These are phyloP conservation scores for Centropyge bicolor DNA, from an alignment of 2,797 vertebrate species.

Conservation along the genomic window DNA sequence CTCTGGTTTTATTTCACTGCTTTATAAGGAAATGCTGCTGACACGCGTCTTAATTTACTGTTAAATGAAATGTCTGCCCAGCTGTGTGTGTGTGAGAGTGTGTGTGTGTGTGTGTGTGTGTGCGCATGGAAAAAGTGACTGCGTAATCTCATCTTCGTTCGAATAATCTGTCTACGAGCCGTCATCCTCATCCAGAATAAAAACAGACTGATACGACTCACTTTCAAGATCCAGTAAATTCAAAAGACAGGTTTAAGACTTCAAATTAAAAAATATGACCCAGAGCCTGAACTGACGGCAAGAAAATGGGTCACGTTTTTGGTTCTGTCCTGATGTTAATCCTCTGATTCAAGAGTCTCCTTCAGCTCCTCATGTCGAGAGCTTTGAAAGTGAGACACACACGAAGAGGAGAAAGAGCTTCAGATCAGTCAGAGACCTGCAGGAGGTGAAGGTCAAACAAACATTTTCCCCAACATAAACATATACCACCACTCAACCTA, in stretches of 20 bases:
- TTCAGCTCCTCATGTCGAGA: conserved; percentile 40
- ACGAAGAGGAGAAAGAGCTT: conserved; percentile 24
- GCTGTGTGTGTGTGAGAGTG: conserved; percentile 45
- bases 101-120: conserved; percentile 36
- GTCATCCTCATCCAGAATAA: conserved; percentile 32
- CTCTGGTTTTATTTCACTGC: conserved; percentile 64
- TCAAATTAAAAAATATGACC: background rate
- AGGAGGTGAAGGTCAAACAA: conserved; percentile 12
- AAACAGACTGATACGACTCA: conserved; percentile 45
- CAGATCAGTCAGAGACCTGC: background rate
- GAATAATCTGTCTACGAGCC: conserved; percentile 44
- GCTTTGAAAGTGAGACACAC: conserved; percentile 21
- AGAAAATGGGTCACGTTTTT: background rate
- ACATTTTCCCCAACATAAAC: conserved; percentile 46
- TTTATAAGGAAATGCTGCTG: conserved; percentile 82
- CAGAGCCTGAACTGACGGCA: background rate
- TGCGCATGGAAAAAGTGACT: conserved; percentile 71
- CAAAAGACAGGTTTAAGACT: conserved; percentile 42
- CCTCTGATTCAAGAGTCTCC: conserved; percentile 10
- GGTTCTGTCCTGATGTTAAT: conserved; percentile 14
- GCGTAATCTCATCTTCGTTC: conserved; percentile 49
- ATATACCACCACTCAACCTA: background rate
- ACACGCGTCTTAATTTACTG: conserved; percentile 69
- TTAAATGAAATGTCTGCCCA: conserved; percentile 58
- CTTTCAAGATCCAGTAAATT: conserved; percentile 45